These are phyloP conservation scores for Numenius arquata DNA, from an alignment of 2,113 vertebrate genomes.

Conservation along the genomic window DNA sequence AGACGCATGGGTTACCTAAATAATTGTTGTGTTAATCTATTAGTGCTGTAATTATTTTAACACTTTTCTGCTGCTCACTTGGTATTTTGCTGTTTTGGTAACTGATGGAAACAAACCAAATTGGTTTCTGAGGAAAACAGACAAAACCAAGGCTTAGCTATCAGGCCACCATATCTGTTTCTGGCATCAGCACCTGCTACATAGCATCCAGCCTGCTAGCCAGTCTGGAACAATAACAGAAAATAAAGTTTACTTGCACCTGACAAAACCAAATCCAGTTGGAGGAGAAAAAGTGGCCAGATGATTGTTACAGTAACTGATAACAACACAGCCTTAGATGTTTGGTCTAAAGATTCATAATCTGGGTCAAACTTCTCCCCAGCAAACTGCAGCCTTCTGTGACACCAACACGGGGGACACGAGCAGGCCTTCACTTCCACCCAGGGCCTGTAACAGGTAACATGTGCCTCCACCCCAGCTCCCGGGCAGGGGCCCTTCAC, in stretches of 20 bases:
- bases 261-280: background rate
- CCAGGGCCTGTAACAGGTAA: background rate
- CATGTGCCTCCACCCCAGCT: accelerated
- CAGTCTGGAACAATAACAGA: too few species aligned
- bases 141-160: background rate
- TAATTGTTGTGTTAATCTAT: background rate
- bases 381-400: background rate
- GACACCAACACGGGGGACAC: background rate
- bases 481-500: background rate
- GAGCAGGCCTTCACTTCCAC: accelerated
- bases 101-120: background rate
- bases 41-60: background rate
- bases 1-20: background rate
- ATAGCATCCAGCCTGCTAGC: background rate
- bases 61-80: background rate
- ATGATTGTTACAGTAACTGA: background rate
- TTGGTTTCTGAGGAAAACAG: background rate
- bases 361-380: too few species aligned
- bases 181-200: background rate
- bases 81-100: background rate
- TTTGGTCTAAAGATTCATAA: background rate
- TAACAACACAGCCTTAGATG: background rate
- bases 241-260: background rate
- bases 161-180: background rate
- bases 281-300: background rate